These are phyloP conservation scores for Habrosyne pyritoides DNA, from an alignment of 2,888 invertebrate species.

Conservation along the genomic window DNA sequence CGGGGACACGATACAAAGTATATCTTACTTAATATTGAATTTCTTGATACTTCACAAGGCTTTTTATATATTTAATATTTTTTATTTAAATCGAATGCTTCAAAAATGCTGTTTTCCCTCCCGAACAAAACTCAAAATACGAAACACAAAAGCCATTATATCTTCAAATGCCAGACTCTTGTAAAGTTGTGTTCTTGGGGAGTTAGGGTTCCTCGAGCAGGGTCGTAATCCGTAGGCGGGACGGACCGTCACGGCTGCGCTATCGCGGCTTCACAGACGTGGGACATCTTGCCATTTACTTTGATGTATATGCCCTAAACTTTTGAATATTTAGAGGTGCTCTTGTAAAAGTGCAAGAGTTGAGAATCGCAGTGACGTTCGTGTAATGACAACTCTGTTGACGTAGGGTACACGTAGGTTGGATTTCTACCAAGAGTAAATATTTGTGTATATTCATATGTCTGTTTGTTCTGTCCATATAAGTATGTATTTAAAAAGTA, in stretches of 20 bases:
- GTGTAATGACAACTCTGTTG: no score
- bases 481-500: no score
- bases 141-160: constrained; percentile 34
- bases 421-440: no score
- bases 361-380: background rate
- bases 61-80: no score
- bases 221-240: constrained; percentile 58
- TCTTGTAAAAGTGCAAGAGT: background rate
- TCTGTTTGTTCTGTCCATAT: no score
- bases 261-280: constrained; percentile 60
- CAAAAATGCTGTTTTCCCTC: background rate
- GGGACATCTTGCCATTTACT: constrained; percentile 18
- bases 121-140: constrained; percentile 11
- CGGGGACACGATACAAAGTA: no score
- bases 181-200: constrained; percentile 50
- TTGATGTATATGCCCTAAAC: constrained; percentile 9
- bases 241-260: constrained; percentile 62
- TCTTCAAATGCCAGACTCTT: constrained; percentile 36
- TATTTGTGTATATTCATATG: no score
- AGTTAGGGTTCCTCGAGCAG: constrained; percentile 50
- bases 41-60: no score
- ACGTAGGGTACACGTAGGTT: no score
- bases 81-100: no score
- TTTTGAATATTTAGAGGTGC: background rate
- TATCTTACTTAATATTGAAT: no score